These are phyloP conservation scores for Mus spretus DNA, from an alignment of 2,797 vertebrate species.

Conservation along the genomic window DNA sequence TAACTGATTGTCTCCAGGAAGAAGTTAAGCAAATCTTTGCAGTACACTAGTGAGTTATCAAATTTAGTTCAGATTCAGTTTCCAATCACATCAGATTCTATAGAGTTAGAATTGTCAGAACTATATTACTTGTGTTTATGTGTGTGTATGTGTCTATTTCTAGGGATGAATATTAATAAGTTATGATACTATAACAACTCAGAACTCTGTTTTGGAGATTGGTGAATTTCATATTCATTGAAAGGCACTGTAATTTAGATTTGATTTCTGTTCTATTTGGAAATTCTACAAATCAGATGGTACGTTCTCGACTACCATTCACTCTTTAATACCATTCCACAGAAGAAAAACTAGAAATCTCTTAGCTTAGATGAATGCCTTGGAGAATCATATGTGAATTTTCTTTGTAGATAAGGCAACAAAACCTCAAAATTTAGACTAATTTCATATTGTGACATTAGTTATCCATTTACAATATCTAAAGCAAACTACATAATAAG, in stretches of 20 bases:
- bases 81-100: not conserved
- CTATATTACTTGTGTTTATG: not conserved
- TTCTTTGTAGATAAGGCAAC: not conserved
- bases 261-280: conserved; percentile 29
- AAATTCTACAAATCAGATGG: not conserved
- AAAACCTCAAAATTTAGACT: not conserved
- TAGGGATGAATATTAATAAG: not conserved
- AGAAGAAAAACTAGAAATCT: conserved; percentile 6
- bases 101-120: not conserved
- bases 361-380: not conserved
- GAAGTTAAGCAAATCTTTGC: not conserved
- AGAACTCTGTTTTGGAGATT: not conserved
- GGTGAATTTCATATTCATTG: not conserved
- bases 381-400: conserved; percentile 12
- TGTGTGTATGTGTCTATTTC: not conserved
- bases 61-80: not conserved
- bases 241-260: not conserved
- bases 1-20: not conserved
- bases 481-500: not conserved
- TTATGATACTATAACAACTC: not conserved
- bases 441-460: not conserved
- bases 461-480: not conserved
- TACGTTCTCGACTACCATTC: not conserved
- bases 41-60: not conserved
- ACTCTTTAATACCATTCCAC: not conserved